Evolutionary conservation across 2,113 vertebrate genomes (phyloP), one percentile per base, ranked within the genome.

Genomic region (Anser cygnoides): DNA sequence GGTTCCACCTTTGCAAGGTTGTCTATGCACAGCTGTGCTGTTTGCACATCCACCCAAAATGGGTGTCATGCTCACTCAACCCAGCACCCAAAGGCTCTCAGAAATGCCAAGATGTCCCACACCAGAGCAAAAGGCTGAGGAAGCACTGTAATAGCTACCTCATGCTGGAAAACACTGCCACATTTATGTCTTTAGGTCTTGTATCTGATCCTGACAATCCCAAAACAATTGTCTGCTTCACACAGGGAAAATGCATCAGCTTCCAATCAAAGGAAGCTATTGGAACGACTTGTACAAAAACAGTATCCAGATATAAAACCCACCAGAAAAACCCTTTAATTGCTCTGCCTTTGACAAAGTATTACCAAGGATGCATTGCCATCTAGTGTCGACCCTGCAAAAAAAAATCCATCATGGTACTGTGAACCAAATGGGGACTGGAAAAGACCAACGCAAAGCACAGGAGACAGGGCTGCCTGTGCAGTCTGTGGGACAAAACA

Each of bases 291-390:
- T 43, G 66, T 29, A 33, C 29, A 67, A 52, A 28, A 37, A n/a
- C 29, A 11, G 29, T 2, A 35, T 3, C 23, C 68, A 74, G 43
- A 52, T 14, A 52, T 33, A n/a, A 86, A 78, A 31, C 23, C 68
- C 18, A 16, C 2, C 11, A 35, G 37, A 62, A 71, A 11, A 33
- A 8, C 11, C 43, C 46, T 19, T 3, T 8, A 8, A 20, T 5
- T 29, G 4, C 33, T 1, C 1, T 1, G 41, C 52, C 23, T 19
- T 16, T 22, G 39, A 50, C 82, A 37, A 11, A 10, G 82, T 61
- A 67, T 20, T 31, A 13, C 9, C 39, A 90, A 46, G 94, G 37
- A 81, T 62, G 77, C 71, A 95, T 85, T 93, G 96, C 96, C 96
- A 96, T 41, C 96, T 97, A 93, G 96, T 59, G 96, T 73, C 28